Conservation (phyloP, 23 tunicate species). For the Oikopleura dioica region DNA sequence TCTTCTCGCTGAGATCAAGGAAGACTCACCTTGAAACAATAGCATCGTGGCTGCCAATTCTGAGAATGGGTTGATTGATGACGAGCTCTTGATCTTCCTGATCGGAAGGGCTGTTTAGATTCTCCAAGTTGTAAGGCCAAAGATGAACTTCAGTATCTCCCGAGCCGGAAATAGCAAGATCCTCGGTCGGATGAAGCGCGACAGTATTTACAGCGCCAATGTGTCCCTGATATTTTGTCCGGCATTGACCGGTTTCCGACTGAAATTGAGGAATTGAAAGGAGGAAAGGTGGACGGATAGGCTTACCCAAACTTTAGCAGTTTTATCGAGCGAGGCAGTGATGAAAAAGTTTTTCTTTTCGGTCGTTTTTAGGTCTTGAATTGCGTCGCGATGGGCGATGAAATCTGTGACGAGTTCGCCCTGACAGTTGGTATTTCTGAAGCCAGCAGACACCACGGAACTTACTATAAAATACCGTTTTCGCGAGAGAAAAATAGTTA, state of each 20-base stretch:
- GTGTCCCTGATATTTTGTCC: not conserved
- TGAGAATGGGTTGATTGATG: not conserved
- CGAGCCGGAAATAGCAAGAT: not conserved
- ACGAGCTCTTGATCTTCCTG: not conserved
- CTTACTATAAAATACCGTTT: no score
- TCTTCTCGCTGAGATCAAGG: not conserved
- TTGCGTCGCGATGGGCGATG: not conserved
- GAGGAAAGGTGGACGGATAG: not conserved
- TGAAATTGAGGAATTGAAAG: not conserved
- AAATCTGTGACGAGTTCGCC: not conserved
- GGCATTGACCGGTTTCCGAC: not conserved
- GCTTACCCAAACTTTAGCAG: not conserved
- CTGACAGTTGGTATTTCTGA: not conserved
- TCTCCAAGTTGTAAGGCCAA: no score
- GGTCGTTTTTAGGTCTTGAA: not conserved
- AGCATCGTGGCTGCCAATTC: not conserved
- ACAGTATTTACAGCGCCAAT: not conserved
- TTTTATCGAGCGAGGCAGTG: not conserved
- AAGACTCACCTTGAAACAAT: not conserved
- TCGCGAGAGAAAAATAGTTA: no score
- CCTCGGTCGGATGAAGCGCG: not conserved
- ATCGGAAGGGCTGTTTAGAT: no score
- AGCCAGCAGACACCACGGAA: not conserved
- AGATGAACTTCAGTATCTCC: conserved; percentile 6
- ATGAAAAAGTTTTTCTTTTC: not conserved